These are phyloP conservation scores for Mesocentrotus franciscanus DNA, from an alignment of 53 echinoderm and acorn worm species.

Conservation along the genomic window DNA sequence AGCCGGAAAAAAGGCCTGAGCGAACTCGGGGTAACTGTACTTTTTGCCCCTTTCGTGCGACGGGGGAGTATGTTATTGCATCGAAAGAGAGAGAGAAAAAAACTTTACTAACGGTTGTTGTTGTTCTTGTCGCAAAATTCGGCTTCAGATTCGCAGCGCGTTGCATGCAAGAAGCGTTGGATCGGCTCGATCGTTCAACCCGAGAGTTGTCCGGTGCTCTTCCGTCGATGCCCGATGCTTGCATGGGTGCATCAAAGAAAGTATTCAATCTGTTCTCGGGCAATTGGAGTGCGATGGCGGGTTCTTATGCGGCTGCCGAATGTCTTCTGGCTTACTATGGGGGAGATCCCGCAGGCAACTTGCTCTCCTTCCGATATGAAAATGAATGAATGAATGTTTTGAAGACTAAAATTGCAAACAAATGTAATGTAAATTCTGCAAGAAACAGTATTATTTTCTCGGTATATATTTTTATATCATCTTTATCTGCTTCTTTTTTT, in stretches of 20 bases:
- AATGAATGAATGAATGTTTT: no score
- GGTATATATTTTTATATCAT: no score
- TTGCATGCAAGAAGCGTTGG: not conserved
- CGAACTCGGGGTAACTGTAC: slow-evolving; percentile 52
- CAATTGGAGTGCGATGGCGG: not conserved
- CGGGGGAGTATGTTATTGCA: slow-evolving; percentile 32
- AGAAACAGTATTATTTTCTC: no score
- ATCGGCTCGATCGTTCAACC: not conserved
- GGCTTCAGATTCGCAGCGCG: not conserved
- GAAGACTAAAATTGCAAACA: no score
- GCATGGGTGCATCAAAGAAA: not conserved
- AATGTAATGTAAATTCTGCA: no score
- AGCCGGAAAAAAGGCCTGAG: slow-evolving; percentile 30
- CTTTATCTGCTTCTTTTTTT: no score
- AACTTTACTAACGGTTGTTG: not conserved
- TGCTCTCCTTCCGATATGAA: not conserved
- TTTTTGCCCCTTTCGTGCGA: slow-evolving; percentile 33
- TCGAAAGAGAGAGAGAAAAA: not conserved
- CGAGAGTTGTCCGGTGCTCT: not conserved
- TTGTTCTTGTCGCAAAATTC: slow-evolving; percentile 1
- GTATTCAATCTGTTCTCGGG: not conserved
- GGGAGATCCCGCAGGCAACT: not conserved
- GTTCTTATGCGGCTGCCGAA: not conserved
- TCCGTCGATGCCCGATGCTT: not conserved
- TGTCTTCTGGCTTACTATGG: not conserved